phyloP scores from a whole-genome alignment of 2,113 vertebrate species.

The Crocuta crocuta region DNA sequence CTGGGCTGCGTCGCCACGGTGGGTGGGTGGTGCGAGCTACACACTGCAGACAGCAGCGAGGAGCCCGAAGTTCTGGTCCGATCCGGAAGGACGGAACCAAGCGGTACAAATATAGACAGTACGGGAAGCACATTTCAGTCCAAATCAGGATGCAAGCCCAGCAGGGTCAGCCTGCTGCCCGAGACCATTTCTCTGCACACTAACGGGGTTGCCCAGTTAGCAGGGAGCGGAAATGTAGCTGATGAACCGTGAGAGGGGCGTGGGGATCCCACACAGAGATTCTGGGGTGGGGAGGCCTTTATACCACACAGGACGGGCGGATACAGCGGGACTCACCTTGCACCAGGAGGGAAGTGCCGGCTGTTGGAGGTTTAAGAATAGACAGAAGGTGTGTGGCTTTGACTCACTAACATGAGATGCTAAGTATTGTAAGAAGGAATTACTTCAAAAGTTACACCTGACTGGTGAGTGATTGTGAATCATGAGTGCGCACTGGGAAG shows the following conservation, averaged over 20 bases:
- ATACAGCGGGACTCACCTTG: accelerated
- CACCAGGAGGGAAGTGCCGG: not conserved
- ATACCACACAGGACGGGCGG: accelerated
- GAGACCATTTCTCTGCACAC: not conserved
- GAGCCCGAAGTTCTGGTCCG: constrained; percentile 33
- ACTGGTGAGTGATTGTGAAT: not conserved
- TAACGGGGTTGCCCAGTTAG: accelerated
- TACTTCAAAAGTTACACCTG: not conserved
- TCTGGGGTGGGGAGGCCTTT: not conserved
- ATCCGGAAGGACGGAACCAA: not conserved
- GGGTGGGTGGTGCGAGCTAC: constrained; percentile 17
- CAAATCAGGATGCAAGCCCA: accelerated
- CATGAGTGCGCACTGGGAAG: not conserved
- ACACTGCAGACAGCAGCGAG: constrained; percentile 63
- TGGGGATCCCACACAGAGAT: not conserved
- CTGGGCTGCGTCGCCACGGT: constrained; percentile 71
- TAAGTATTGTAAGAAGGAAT: not conserved
- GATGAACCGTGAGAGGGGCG: accelerated
- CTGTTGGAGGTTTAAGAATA: not conserved
- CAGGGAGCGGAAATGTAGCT: too few relatives aligned
- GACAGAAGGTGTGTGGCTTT: not conserved
- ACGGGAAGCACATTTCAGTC: accelerated
- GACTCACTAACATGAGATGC: not conserved
- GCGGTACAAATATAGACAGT: accelerated
- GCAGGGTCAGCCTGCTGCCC: accelerated